Percentiles rank a stretch among this genome's conserved stretches.
phyloP scores from a whole-genome alignment of 2,888 invertebrate genomes.

The Caenorhabditis afra region DNA sequence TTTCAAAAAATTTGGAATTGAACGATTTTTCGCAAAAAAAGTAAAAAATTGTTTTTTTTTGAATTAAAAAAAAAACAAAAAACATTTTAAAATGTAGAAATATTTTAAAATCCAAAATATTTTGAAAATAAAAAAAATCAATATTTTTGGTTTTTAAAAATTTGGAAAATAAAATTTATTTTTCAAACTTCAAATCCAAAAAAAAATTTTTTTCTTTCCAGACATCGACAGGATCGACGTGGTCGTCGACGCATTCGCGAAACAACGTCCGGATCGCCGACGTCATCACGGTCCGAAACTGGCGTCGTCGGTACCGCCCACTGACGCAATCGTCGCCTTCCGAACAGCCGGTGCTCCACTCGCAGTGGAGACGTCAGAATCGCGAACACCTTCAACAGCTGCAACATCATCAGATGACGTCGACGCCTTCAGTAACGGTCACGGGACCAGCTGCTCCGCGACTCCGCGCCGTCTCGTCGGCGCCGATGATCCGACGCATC shows the following conservation, averaged over 20 bases:
- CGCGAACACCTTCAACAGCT: constrained; percentile 6
- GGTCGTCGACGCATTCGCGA: constrained; percentile 44
- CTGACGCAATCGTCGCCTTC: constrained; percentile 59
- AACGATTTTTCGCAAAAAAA: too few species aligned
- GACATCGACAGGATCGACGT: constrained; percentile 45
- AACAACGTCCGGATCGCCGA: constrained; percentile 62
- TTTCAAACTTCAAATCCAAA: too few species aligned
- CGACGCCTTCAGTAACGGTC: neutral
- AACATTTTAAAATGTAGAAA: neutral
- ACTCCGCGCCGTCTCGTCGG: constrained; percentile 63
- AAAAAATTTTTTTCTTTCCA: constrained; percentile 16
- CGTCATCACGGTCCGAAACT: constrained; percentile 69
- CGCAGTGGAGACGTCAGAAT: constrained; percentile 55
- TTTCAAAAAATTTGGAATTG: too few species aligned
- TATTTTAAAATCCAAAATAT: too few species aligned
- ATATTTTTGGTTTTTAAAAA: too few species aligned
- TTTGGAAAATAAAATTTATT: too few species aligned
- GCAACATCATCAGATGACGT: neutral
- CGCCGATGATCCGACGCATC: constrained; percentile 64
- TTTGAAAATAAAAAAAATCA: too few species aligned
- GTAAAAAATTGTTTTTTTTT: too few species aligned
- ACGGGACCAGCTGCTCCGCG: too few species aligned
- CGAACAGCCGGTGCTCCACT: constrained; percentile 60
- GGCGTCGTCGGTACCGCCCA: constrained; percentile 68
- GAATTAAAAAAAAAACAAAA: too few species aligned